phyloP scores from a whole-genome alignment of 2,113 vertebrate genomes.

The Melanerpes aurifrons region DNA sequence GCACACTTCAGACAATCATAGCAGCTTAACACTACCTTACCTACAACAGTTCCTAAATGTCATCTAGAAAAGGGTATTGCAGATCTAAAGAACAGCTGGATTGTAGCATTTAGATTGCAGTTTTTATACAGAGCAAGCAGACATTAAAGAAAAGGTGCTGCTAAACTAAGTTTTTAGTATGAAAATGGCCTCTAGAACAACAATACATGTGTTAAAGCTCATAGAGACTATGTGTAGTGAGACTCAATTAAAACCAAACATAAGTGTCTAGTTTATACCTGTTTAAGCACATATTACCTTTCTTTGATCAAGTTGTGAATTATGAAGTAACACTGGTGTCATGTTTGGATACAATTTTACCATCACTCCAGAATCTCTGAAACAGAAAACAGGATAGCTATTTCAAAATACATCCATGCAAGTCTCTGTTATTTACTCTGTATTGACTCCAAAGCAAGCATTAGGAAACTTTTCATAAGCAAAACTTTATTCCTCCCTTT shows the following conservation, averaged over 20 bases:
- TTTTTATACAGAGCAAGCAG: not conserved
- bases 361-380: slow-evolving; percentile 95
- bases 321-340: slow-evolving; percentile 94
- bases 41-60: not conserved
- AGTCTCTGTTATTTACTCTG: not conserved
- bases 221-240: not conserved
- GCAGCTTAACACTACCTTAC: not conserved
- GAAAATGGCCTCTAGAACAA: not conserved
- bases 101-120: not conserved
- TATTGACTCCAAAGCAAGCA: not conserved
- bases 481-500: not conserved
- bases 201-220: not conserved
- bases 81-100: not conserved
- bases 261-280: not conserved
- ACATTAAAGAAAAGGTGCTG: not conserved
- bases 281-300: slow-evolving; percentile 78
- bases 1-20: not conserved
- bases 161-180: not conserved
- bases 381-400: slow-evolving; percentile 15
- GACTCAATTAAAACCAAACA: not conserved
- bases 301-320: slow-evolving; percentile 95
- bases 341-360: slow-evolving; percentile 97
- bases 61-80: not conserved
- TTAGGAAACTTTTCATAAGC: not conserved
- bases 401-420: not conserved